Base-by-base conservation (phyloP, 2,113 vertebrate species). In the Psettodes erumei region DNA sequence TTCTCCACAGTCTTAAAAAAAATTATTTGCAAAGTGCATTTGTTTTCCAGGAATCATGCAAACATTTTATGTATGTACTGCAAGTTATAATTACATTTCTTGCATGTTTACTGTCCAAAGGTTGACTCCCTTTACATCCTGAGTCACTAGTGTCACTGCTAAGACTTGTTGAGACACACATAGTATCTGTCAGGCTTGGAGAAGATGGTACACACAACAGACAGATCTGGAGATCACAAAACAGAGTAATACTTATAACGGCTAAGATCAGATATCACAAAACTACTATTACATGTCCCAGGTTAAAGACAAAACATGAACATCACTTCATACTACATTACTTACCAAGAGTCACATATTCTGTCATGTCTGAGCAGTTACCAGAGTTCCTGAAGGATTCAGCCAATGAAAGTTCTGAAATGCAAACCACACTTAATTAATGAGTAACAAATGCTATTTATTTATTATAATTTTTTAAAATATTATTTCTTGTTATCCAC, bases 131-230 rank as follows among this genome's bases (percentile, higher is more conserved):
- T 58, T 37, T 10, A 58, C 18, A 58, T 58, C 33, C 55, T 7
- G 55, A n/a, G n/a, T 56, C 30, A 56, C 54, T 56, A 10, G 38
- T 33, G 28, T 33, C 54, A 56, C 54, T 56, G 54, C 32, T 56
- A 16, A 55, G 55, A 58, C 33, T 37, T 9, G 8, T 37, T 37
- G 11, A 58, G 55, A 58, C 3, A n/a, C 32, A 58, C 55, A 58
- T 1, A 5, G 54, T 56, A 56, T 56, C 54, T 35, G 54, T 56
- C 18, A 35, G 54, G 35, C 54, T 54, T 54, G 28, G 8, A 19
- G 51, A 54, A 19, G 51, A 58, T 19, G 19, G 8, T 13, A 0
- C 56, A 33, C 25, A 38, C 33, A 59, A 21, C 5, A n/a, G 54
- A 8, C 3, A 35, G 6, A 56, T 56, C 54, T 35, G 54, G 35